Conservation (phyloP, 1,140 invertebrate species). For the Trichoplusia ni region DNA sequence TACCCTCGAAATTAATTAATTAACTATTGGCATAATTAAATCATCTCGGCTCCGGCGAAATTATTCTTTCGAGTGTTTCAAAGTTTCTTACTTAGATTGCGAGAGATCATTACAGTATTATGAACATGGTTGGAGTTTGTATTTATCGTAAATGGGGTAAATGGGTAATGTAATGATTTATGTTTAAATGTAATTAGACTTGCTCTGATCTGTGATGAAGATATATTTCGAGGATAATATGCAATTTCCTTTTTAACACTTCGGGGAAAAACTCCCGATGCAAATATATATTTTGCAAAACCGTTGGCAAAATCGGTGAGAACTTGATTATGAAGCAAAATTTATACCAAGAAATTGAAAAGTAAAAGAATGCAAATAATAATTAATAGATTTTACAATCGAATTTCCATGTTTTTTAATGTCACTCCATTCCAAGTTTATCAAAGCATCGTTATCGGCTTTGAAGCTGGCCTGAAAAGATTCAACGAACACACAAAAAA, state of each 20-base stretch:
- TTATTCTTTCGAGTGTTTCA: conserved; percentile 44
- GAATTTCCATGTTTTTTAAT: too few species aligned
- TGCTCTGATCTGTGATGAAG: conserved; percentile 10
- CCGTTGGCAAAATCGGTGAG: too few species aligned
- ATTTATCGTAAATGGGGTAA: conserved; percentile 21
- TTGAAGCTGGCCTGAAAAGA: too few species aligned
- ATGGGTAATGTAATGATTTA: conserved; percentile 14
- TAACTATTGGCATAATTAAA: conserved; percentile 72
- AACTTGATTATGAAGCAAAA: too few species aligned
- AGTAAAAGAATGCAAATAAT: too few species aligned
- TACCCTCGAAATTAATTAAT: conserved; percentile 67
- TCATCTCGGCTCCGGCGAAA: conserved; percentile 51
- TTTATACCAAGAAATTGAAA: too few species aligned
- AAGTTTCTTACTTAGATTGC: conserved; percentile 32
- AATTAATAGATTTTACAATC: too few species aligned
- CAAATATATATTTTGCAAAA: too few species aligned
- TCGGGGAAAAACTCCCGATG: too few species aligned
- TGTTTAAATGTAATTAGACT: conserved; percentile 16
- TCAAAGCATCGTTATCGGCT: too few species aligned
- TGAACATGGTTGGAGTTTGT: conserved; percentile 23
- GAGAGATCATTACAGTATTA: conserved; percentile 31
- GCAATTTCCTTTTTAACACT: background rate
- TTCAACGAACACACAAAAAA: too few species aligned
- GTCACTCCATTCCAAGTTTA: too few species aligned
- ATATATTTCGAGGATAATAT: conserved; percentile 18